Evolutionary conservation across 2,888 invertebrate genomes (phyloP).

Genomic region (Crioceris asparagi): DNA sequence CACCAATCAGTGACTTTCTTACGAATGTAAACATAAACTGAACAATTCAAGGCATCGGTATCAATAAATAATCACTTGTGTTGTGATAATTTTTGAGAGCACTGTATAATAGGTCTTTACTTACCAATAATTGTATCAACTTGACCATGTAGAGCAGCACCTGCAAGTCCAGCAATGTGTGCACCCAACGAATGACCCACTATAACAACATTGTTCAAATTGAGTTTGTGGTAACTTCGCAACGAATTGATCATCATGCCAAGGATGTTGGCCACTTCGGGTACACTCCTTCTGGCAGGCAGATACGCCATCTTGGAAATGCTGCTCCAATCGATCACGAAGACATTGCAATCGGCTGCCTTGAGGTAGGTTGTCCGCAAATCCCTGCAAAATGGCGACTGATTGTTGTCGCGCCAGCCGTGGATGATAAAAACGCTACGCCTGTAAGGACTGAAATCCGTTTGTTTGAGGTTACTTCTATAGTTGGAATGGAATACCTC

Average conservation of each 20-base stretch:
- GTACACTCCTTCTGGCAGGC: slow-evolving; percentile 18
- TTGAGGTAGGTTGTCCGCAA: slow-evolving; percentile 22
- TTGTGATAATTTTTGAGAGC: too few relatives aligned
- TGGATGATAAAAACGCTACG: slow-evolving; percentile 27
- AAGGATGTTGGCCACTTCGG: slow-evolving; percentile 20
- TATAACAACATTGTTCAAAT: slow-evolving; percentile 8
- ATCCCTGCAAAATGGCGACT: slow-evolving; percentile 20
- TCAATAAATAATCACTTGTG: too few relatives aligned
- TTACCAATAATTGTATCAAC: slow-evolving; percentile 24
- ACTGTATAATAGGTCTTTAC: too few relatives aligned
- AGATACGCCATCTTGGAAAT: slow-evolving; percentile 17
- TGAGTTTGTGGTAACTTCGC: background rate
- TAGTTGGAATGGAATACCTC: too few relatives aligned
- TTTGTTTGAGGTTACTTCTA: too few relatives aligned
- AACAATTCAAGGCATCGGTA: too few relatives aligned
- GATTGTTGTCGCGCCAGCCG: slow-evolving; percentile 26
- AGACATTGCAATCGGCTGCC: slow-evolving; percentile 25
- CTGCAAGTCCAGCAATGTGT: slow-evolving; percentile 24
- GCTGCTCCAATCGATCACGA: slow-evolving; percentile 30
- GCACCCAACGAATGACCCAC: slow-evolving; percentile 28
- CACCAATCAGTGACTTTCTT: too few relatives aligned
- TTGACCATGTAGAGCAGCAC: slow-evolving; percentile 15
- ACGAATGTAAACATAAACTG: too few relatives aligned
- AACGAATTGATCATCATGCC: slow-evolving; percentile 11
- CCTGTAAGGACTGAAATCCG: background rate